Base-by-base conservation (phyloP, 2,888 invertebrate species). In the Antheraea assamensis region DNA sequence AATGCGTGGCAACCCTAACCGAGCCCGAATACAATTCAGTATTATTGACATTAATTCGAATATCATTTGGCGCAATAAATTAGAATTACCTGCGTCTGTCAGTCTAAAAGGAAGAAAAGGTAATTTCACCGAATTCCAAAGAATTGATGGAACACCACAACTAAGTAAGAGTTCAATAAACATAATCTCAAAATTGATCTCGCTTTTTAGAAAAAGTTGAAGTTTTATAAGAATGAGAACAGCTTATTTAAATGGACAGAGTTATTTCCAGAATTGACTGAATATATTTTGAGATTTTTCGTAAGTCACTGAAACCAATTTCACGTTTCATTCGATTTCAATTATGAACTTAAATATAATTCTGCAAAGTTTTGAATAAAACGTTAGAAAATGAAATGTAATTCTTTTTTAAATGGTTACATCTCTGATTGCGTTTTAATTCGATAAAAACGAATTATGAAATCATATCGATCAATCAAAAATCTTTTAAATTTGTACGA, bases 271-370 rank as follows among this genome's bases (percentile, higher is more conserved):
- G n/a, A 68, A 68, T n/a, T 35, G 35, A 31, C 30, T 31, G 19
- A 21, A 66, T 66, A 31, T 13, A 24, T 21, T 52, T 64, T 64
- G 2, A 19, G 66, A 27, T n/a, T 21, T 68, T 68, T 68, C 35
- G 13, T 8, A 68, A 68, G n/a, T 35, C 68, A 68, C 35, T 35
- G 35, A 35, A 68, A 3, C 2, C 35, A 68, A 68, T 35, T 68
- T 68, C 35, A 68, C 68, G 68, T 68, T 68, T 68, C 68, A 68
- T 35, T 68, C 68, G n/a, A 35, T 68, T 68, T 68, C 68, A 68
- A 68, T 68, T 68, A n/a, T 35, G 21, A 35, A 68, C 24, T 68
- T 68, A 68, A 68, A 35, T 68, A n/a, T 31, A 68, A 68, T 27
- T 68, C 21, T 68, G 4, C 35, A 13, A 68, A 68, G 21, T n/a